Evolutionary conservation across 2,888 invertebrate genomes (phyloP).

Genomic region (Scrobipalpa atriplicella): DNA sequence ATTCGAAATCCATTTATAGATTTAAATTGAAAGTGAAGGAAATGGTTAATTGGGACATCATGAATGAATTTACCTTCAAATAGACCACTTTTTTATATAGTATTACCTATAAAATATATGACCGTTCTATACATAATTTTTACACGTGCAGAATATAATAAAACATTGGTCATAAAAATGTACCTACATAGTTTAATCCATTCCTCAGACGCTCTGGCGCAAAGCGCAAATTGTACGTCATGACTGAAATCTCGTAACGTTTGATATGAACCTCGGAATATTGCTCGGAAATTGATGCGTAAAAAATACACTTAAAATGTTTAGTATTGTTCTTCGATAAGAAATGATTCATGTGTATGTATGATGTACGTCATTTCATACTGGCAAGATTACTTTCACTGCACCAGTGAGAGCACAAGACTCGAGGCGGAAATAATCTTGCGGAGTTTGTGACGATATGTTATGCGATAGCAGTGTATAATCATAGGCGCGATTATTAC

Average conservation of each 20-base stretch:
- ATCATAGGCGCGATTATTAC: background rate
- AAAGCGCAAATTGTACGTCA: background rate
- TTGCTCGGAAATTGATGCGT: conserved; percentile 22
- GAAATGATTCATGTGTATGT: conserved; percentile 42
- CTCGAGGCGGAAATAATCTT: conserved; percentile 21
- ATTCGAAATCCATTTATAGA: background rate
- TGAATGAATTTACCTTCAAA: too few species aligned
- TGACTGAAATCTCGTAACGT: background rate
- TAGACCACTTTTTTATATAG: too few species aligned
- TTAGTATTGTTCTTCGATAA: conserved; percentile 45
- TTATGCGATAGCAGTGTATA: background rate
- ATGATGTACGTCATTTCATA: conserved; percentile 45
- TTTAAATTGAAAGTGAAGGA: too few species aligned
- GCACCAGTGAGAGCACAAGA: conserved; percentile 18
- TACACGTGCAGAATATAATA: background rate
- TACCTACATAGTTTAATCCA: background rate
- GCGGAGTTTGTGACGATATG: background rate
- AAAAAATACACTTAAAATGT: conserved; percentile 23
- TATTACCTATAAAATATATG: too few species aligned
- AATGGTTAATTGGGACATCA: too few species aligned
- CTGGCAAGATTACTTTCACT: conserved; percentile 36
- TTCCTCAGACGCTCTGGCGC: too few species aligned
- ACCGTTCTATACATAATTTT: too few species aligned
- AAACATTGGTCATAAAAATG: background rate
- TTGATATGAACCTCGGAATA: background rate